These are phyloP conservation scores for Megalonaias nervosa DNA, from an alignment of 1,140 invertebrate genomes.

Conservation along the genomic window DNA sequence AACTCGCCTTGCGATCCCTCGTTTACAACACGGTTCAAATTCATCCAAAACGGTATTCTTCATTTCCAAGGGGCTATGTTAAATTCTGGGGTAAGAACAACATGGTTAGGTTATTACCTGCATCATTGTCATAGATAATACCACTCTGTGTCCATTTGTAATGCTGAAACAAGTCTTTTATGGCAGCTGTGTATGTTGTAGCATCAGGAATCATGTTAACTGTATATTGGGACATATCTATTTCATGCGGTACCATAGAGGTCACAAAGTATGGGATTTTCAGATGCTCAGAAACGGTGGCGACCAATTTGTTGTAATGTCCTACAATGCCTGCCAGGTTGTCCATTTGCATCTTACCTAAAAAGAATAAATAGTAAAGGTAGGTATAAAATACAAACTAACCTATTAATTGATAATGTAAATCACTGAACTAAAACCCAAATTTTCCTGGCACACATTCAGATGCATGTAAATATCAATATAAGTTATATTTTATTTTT, in stretches of 20 bases:
- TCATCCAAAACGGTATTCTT: background rate
- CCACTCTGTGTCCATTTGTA: constrained; percentile 21
- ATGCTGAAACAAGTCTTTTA: constrained; percentile 29
- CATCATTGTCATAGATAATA: constrained; percentile 22
- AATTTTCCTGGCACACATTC: background rate
- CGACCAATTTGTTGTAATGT: constrained; percentile 4
- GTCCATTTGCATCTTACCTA: constrained; percentile 1
- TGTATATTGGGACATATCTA: constrained; percentile 5
- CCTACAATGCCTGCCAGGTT: constrained; percentile 22
- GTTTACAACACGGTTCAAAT: background rate
- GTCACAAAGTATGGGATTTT: constrained; percentile 35
- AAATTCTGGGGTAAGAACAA: background rate
- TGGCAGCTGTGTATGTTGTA: constrained; percentile 17
- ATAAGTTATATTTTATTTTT: too few relatives aligned
- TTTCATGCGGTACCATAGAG: constrained; percentile 6
- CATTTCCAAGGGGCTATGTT: background rate
- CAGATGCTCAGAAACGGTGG: constrained; percentile 16
- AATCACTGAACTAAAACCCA: background rate
- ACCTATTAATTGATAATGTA: too few relatives aligned
- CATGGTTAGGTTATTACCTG: constrained; percentile 3
- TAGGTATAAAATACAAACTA: background rate
- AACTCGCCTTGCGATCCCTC: too few relatives aligned
- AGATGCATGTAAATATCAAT: too few relatives aligned
- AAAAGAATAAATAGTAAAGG: constrained; percentile 2
- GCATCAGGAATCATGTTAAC: constrained; percentile 28